Conservation (phyloP, 2,797 vertebrate species). For the Clamator glandarius region DNA sequence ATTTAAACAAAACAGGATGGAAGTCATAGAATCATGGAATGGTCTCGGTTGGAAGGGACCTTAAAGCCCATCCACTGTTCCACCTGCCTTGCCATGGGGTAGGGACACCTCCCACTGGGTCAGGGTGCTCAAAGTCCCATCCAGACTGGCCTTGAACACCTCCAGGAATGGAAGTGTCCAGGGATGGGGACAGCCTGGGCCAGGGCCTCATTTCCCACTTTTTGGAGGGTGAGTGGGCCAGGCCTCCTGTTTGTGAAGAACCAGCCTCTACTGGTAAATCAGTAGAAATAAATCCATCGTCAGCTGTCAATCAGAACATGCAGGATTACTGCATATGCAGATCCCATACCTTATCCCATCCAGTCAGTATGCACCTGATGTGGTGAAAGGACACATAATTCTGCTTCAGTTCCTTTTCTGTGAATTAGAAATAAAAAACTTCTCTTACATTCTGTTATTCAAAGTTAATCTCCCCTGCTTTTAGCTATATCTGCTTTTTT, state of each 20-base stretch:
- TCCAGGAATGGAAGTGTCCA: too few relatives aligned
- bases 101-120: too few relatives aligned
- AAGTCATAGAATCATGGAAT: background rate
- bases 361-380: too few relatives aligned
- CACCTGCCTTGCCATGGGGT: too few relatives aligned
- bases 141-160: too few relatives aligned
- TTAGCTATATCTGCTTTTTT: background rate
- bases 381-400: background rate
- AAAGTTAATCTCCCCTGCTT: background rate
- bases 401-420: background rate
- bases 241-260: background rate
- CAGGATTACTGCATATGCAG: background rate
- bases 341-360: background rate
- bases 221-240: background rate
- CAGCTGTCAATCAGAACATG: background rate
- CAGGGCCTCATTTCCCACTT: background rate
- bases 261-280: background rate
- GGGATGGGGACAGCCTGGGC: too few relatives aligned
- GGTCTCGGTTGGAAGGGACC: too few relatives aligned
- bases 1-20: background rate
- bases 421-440: background rate
- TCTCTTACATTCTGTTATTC: background rate
- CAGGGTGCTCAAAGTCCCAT: too few relatives aligned
- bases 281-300: background rate
- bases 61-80: too few relatives aligned